These are phyloP conservation scores for Leptura quadrifasciata DNA, from an alignment of 2,888 invertebrate species.

Conservation along the genomic window DNA sequence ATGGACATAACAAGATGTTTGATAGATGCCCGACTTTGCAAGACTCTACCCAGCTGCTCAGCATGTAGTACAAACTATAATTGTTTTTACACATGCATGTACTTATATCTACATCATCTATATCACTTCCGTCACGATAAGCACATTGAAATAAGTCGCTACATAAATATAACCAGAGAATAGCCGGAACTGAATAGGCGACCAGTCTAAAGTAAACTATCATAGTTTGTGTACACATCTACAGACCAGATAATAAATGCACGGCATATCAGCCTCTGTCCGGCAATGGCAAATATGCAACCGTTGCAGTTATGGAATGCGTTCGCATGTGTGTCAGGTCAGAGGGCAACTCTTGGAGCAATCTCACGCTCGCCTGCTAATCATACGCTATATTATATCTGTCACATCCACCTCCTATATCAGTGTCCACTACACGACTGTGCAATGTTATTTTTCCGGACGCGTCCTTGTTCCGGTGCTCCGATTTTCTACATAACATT, in stretches of 20 bases:
- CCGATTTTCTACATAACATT: constrained; percentile 44
- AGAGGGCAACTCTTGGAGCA: constrained; percentile 62
- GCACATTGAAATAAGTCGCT: constrained; percentile 60
- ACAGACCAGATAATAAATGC: constrained; percentile 25
- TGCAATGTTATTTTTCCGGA: constrained; percentile 45
- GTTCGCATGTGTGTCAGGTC: constrained; percentile 67
- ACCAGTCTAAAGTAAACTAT: constrained; percentile 36
- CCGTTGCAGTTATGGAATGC: constrained; percentile 62
- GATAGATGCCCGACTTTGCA: constrained; percentile 56
- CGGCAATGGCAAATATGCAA: constrained; percentile 62
- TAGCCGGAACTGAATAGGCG: constrained; percentile 42
- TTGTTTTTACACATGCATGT: constrained; percentile 68
- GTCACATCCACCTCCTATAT: constrained; percentile 60
- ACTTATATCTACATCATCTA: constrained; percentile 66
- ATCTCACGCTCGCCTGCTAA: constrained; percentile 64
- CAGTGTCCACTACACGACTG: constrained; percentile 52
- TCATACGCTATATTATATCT: constrained; percentile 63
- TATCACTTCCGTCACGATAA: constrained; percentile 67
- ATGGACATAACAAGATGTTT: constrained; percentile 56
- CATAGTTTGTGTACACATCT: constrained; percentile 13
- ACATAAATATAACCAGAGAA: constrained; percentile 57
- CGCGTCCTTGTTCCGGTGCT: constrained; percentile 52
- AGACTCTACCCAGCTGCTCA: constrained; percentile 59
- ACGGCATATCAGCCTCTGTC: constrained; percentile 34
- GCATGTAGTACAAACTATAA: constrained; percentile 64